Base-by-base conservation (phyloP, 23 tunicate genomes). In the Halocynthia aurantium region DNA sequence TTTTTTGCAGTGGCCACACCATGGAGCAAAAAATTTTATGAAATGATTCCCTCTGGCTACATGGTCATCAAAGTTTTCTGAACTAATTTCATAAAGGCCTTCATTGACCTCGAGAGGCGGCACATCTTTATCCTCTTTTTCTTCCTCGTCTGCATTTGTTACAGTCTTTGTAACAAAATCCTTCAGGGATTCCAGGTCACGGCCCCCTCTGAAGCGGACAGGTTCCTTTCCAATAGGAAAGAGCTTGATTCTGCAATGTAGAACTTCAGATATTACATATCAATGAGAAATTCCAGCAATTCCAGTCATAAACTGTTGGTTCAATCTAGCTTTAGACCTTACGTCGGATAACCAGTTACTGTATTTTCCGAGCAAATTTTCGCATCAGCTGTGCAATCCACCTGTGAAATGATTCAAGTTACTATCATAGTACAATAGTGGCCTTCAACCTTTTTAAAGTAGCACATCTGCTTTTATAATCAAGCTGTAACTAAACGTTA, bases 1-100 rank as follows among this genome's bases (percentile, higher is more conserved):
- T 53, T 82, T 65, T 58, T 80, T 77, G 62, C 98, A 92, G 53
- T 92, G 98, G 7, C 98, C 98, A 82, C 98, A 92, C 98, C 98
- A 91, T 6, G 97, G 97, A 9, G 97, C 97, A 77, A 50, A 91
- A 57, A 91, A 91, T 81, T 73, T 91, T 21, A 91, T 77, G 31
- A 91, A 85, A 70, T 91, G 97, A 49, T 71, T 10, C 10, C 91
- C 89, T 1, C 53, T 19, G 6, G 77, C 67, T 51, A 91, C 70
- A 55, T 91, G 97, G 57, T 81, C 69, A 50, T 85, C 81, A 76
- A 91, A 91, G 57, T 52, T 81, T 58, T 81, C 87, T 17, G 22
- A 71, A 19, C 90, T 91, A 50, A 91, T 68, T 49, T 91, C 90
- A 85, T 77, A 81, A 8, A 91, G 61, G 31, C 97, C 97, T n/a